Evolutionary conservation across 2,113 vertebrate genomes (phyloP).

Genomic region (Isichthys henryi): DNA sequence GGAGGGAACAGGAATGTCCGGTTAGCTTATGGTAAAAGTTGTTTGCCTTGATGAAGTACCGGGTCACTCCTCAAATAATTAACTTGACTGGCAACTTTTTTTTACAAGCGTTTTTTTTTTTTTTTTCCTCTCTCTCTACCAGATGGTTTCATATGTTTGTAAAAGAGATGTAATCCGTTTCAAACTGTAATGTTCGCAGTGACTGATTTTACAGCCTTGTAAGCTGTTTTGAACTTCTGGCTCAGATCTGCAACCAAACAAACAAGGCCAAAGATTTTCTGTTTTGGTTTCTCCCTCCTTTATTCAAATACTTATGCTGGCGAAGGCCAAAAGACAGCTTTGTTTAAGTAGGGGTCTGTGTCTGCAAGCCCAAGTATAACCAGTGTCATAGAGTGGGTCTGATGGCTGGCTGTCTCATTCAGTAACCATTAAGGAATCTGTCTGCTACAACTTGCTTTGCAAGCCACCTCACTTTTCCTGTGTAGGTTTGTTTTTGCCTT

Average conservation of each 20-base stretch:
- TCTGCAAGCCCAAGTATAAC: background rate
- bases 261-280: background rate
- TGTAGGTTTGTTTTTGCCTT: background rate
- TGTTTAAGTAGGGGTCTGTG: background rate
- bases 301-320: background rate
- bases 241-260: background rate
- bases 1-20: background rate
- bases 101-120: background rate
- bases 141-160: background rate
- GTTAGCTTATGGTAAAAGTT: background rate
- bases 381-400: background rate
- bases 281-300: background rate
- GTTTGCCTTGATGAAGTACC: background rate
- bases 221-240: background rate
- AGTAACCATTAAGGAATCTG: background rate
- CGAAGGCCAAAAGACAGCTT: background rate
- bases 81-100: background rate
- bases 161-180: background rate
- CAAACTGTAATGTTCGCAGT: background rate
- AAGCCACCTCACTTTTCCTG: background rate
- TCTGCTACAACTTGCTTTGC: background rate
- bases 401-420: background rate
- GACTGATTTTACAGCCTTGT: background rate
- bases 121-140: too few species aligned
- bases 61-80: background rate